phyloP scores from a whole-genome alignment of 2,113 vertebrate species.

The Candoia aspera region DNA sequence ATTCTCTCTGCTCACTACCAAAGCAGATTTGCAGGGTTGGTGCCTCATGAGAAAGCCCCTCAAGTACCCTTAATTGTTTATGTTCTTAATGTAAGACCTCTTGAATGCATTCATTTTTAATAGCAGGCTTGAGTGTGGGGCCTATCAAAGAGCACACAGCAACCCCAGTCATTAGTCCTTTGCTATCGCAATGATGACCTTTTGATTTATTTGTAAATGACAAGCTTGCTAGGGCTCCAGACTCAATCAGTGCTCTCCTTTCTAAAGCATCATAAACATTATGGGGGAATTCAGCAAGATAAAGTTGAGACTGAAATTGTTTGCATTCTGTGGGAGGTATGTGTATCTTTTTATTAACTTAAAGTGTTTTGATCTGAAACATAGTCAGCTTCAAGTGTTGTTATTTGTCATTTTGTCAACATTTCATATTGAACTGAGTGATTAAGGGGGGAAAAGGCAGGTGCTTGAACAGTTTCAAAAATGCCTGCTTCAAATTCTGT shows the following conservation, averaged over 20 bases:
- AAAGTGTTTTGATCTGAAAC: constrained; percentile 74
- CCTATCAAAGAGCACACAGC: constrained; percentile 77
- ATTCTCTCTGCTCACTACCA: constrained; percentile 60
- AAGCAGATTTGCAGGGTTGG: constrained; percentile 64
- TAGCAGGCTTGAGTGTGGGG: constrained; percentile 74
- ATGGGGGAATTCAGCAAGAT: constrained; percentile 72
- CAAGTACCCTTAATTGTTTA: constrained; percentile 83
- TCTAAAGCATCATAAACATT: constrained; percentile 71
- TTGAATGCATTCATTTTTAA: constrained; percentile 85
- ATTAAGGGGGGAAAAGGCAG: constrained; percentile 41
- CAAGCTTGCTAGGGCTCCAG: constrained; percentile 72
- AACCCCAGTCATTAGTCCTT: constrained; percentile 73
- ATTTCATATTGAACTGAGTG: constrained; percentile 61
- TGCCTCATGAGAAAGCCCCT: constrained; percentile 70
- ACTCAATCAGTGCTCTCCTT: constrained; percentile 69
- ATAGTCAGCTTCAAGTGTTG: constrained; percentile 68
- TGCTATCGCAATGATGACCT: constrained; percentile 72
- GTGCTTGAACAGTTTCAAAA: not conserved
- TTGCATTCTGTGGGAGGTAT: constrained; percentile 29
- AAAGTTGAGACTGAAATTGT: constrained; percentile 52
- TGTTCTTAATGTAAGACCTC: constrained; percentile 79
- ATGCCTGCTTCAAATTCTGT: not conserved
- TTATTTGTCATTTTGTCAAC: constrained; percentile 71
- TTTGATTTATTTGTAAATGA: constrained; percentile 82
- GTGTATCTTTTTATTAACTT: constrained; percentile 69